Conservation (phyloP, 2,888 invertebrate genomes). For the Pristionchus entomophagus region DNA sequence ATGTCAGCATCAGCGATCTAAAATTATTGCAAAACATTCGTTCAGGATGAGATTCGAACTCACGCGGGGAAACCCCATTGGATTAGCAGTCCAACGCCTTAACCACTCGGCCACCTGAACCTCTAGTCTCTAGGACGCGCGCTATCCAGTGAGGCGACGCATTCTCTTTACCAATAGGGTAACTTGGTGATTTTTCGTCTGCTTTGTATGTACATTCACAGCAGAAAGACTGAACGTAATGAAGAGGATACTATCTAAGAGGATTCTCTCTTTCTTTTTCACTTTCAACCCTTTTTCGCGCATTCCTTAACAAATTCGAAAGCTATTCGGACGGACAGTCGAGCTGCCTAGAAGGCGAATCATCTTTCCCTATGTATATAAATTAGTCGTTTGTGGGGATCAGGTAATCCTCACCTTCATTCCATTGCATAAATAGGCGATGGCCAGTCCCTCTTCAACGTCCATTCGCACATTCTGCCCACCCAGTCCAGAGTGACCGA, state of each 20-base stretch:
- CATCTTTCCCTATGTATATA: no score
- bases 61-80: constrained; percentile 67
- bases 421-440: constrained; percentile 65
- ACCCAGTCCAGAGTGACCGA: constrained; percentile 67
- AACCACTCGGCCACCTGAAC: constrained; percentile 67
- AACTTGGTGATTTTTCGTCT: no score
- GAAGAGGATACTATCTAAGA: no score
- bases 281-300: not conserved
- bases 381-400: no score
- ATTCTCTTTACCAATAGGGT: no score
- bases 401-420: constrained; percentile 55
- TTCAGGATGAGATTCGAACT: constrained; percentile 65
- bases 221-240: no score
- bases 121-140: not conserved
- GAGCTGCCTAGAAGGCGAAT: no score
- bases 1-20: constrained; percentile 43
- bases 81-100: constrained; percentile 70
- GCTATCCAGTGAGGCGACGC: not conserved
- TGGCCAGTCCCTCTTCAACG: constrained; percentile 56
- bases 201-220: no score
- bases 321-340: no score
- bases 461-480: constrained; percentile 68
- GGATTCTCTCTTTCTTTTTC: not conserved
- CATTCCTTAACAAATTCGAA: no score
- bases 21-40: constrained; percentile 17